Percentiles rank a stretch among this genome's conserved stretches.
phyloP scores from a whole-genome alignment of 2,797 vertebrate genomes.

The Muscicapa comitata region DNA sequence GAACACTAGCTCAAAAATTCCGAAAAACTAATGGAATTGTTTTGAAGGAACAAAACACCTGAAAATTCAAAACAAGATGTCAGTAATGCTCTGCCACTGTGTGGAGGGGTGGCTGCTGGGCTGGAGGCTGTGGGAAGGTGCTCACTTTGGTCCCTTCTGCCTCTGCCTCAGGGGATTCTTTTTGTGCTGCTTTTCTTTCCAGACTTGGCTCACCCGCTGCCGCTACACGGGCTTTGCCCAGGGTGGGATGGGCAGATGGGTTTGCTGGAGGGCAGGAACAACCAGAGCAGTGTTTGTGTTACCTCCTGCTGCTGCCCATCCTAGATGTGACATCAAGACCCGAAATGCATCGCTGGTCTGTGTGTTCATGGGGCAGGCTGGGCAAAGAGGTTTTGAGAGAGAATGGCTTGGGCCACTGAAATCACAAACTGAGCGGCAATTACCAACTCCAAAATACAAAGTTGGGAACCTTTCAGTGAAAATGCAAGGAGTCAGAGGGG shows the following conservation, averaged over 20 bases:
- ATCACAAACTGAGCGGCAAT: neutral
- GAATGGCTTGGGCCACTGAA: neutral
- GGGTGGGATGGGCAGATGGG: fast-evolving
- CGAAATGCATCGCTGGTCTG: fast-evolving
- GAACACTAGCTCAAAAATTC: neutral
- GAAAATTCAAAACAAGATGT: neutral
- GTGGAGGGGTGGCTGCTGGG: neutral
- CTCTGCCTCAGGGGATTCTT: fast-evolving
- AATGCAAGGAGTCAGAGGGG: neutral
- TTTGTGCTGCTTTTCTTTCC: neutral
- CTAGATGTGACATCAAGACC: neutral
- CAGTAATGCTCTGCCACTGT: fast-evolving
- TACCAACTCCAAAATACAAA: neutral
- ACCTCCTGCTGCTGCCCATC: fast-evolving
- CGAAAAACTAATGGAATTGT: neutral
- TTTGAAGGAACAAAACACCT: neutral
- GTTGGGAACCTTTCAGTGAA: neutral
- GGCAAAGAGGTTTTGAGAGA: neutral
- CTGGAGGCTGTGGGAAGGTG: neutral
- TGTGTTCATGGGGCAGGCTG: neutral
- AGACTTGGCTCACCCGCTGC: fast-evolving
- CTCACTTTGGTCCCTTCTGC: fast-evolving
- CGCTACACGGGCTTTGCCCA: fast-evolving
- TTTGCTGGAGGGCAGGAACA: neutral
- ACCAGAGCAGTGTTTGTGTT: too few relatives aligned